Evolutionary conservation across 2,113 vertebrate genomes (phyloP).

Genomic region (Prionailurus viverrinus): DNA sequence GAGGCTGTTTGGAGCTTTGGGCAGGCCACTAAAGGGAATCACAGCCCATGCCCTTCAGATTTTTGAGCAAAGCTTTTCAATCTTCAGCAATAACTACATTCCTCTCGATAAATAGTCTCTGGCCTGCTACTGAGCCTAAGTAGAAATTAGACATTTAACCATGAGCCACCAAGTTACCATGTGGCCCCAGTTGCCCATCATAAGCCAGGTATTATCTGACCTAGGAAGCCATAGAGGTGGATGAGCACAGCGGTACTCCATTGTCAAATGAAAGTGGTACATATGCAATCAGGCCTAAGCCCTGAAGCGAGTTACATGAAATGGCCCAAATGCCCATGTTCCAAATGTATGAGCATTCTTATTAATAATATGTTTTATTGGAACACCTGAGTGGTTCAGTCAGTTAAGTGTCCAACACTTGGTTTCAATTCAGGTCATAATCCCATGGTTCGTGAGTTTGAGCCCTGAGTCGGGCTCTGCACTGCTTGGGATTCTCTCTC

Average conservation of each 20-base stretch:
- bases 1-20: not conserved
- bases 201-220: not conserved
- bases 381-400: too few relatives aligned
- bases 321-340: not conserved
- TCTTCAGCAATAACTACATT: not conserved
- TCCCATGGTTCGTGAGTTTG: too few relatives aligned
- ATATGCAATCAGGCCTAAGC: not conserved
- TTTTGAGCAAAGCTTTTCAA: not conserved
- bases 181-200: not conserved
- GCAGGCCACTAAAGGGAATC: not conserved
- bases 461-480: too few relatives aligned
- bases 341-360: not conserved
- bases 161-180: not conserved
- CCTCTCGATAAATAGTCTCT: not conserved
- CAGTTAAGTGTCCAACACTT: too few relatives aligned
- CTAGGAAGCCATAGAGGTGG: not conserved
- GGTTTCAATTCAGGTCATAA: too few relatives aligned
- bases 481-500: too few relatives aligned
- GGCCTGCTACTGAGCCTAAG: not conserved
- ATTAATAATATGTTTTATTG: not conserved
- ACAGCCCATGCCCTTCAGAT: not conserved
- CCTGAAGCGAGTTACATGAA: not conserved
- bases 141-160: not conserved
- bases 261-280: not conserved
- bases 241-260: not conserved